Conservation (phyloP, 2,888 invertebrate genomes). For the Harpalus rubripes region DNA sequence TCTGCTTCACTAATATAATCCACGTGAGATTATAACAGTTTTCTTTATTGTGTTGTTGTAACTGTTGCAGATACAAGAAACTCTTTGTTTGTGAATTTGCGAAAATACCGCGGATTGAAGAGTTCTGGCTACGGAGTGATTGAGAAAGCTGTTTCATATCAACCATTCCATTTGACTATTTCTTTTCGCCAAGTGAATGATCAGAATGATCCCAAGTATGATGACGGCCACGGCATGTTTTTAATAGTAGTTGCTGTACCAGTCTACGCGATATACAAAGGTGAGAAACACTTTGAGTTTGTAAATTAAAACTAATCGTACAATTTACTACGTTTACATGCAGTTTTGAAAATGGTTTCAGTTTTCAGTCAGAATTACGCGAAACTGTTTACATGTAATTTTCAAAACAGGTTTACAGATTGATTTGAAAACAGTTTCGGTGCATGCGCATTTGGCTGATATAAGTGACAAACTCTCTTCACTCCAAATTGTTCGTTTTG, state of each 20-base stretch:
- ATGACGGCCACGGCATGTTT: constrained; percentile 78
- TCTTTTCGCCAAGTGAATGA: constrained; percentile 83
- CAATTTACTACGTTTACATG: no score
- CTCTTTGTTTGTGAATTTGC: constrained; percentile 83
- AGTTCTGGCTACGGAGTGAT: constrained; percentile 82
- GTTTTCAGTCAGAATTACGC: no score
- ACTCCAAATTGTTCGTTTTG: no score
- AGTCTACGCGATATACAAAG: constrained; percentile 87
- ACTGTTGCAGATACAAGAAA: constrained; percentile 76
- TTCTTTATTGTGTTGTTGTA: background rate
- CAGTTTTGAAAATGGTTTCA: no score
- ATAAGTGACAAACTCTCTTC: no score
- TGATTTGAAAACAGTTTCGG: no score
- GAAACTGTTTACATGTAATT: no score
- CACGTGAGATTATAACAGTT: no score
- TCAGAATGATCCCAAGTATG: constrained; percentile 74
- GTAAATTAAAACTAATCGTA: no score
- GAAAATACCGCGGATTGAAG: constrained; percentile 83
- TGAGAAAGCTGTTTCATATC: constrained; percentile 81
- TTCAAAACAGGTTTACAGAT: no score
- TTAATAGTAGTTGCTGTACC: constrained; percentile 87
- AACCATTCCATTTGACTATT: constrained; percentile 86
- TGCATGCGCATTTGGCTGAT: no score
- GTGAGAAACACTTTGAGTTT: constrained; percentile 77
- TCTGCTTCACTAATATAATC: no score